Base-by-base conservation (phyloP, 2,113 vertebrate species). In the Marmota monax region DNA sequence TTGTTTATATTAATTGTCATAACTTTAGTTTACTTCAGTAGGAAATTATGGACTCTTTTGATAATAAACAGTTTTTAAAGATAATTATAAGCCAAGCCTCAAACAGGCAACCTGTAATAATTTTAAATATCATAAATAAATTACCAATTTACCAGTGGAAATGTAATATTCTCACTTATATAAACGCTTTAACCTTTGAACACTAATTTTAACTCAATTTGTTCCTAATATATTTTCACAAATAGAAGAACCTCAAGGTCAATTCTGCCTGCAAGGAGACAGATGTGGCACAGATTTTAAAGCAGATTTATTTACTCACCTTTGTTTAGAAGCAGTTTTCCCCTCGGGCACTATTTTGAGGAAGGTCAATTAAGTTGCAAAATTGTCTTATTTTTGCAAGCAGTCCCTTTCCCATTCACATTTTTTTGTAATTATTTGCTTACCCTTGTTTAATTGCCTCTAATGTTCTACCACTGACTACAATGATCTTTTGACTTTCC, bases 101-200 rank as follows among this genome's bases (percentile, higher is more conserved):
- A 94, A 70, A 83, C 6, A 76, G 13, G 84, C 1, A 87, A 42
- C 13, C 11, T 89, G 6, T 72, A 93, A 74, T 79, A 83, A 90
- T 48, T 18, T 88, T 65, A 94, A 80, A 12, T 51, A 88, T 88
- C 10, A 63, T 72, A 77, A 89, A 48, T 76, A 84, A 86, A 76
- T 51, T 39, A 53, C 17, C 37, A 79, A n/a, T 73, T 88, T 90
- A 82, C 25, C 16, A 61, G 48, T 67, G 25, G 5, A 95, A 82
- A 94, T 92, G 73, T 27, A 94, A 79, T 89, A 27, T 88, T 92
- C 20, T 90, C 11, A 69, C 22, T 94, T 91, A 67, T 29, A 0
- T 73, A 76, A 88, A 77, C 45, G 74, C 51, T 67, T 85, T 95
- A 90, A 88, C 12, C 23, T 96, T 94, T 96, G 70, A 95, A 48